Conservation (phyloP, 2,797 vertebrate genomes). For the Eptatretus atami region DNA sequence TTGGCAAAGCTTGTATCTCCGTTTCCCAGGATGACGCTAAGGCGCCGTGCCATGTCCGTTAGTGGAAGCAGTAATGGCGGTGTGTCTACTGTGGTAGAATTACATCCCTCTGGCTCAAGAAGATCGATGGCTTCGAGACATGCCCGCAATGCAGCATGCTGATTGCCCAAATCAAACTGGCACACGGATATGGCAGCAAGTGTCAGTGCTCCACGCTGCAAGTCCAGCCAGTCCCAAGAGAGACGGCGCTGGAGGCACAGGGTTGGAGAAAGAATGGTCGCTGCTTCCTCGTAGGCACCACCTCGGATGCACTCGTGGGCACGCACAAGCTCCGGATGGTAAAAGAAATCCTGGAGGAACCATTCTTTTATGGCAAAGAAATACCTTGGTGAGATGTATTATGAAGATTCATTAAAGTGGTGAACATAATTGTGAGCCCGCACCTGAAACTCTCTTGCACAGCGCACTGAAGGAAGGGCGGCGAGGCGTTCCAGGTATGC, state of each 20-base stretch:
- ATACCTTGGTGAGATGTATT: too few species aligned
- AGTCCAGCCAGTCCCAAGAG: not conserved
- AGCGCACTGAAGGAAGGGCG: not conserved
- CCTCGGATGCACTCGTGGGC: constrained; percentile 3
- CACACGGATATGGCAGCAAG: not conserved
- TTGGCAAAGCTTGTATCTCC: too few species aligned
- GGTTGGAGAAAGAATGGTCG: not conserved
- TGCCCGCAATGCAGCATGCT: not conserved
- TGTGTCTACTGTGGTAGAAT: too few species aligned
- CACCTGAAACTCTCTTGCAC: not conserved
- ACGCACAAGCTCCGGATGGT: not conserved
- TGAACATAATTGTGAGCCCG: too few species aligned
- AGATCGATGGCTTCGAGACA: not conserved
- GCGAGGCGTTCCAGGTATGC: not conserved
- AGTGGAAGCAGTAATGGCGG: too few species aligned
- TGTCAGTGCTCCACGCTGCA: not conserved
- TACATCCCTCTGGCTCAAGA: too few species aligned
- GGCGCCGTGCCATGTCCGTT: too few species aligned
- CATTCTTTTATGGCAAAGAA: too few species aligned
- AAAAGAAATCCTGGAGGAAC: not conserved
- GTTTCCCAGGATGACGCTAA: too few species aligned
- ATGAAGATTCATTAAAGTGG: too few species aligned
- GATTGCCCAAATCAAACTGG: not conserved
- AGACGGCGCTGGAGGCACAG: not conserved
- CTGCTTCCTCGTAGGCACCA: not conserved